Evolutionary conservation across 1,140 invertebrate genomes (phyloP).

Genomic region (Nomia melanderi): DNA sequence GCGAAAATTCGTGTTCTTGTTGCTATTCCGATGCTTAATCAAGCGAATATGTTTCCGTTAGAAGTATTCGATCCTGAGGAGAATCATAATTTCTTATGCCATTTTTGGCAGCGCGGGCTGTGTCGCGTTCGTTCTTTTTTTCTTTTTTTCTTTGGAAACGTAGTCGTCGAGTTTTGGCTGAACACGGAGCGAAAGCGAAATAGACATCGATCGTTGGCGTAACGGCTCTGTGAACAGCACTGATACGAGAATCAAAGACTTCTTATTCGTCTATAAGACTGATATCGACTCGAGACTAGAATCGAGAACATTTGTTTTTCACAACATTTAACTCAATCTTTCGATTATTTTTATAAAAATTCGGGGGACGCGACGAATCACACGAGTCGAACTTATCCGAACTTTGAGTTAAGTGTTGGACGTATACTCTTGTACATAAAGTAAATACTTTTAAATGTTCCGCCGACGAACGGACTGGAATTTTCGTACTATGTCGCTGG

Average conservation of each 20-base stretch:
- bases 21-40: too few relatives aligned
- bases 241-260: slow-evolving; percentile 17
- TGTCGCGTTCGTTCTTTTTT: too few relatives aligned
- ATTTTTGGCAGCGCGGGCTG: too few relatives aligned
- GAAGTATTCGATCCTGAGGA: too few relatives aligned
- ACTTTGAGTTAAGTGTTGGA: not conserved
- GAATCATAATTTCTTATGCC: too few relatives aligned
- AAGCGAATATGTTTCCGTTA: too few relatives aligned
- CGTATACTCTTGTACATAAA: not conserved
- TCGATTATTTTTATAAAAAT: not conserved
- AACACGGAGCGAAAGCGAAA: not conserved
- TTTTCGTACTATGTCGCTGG: not conserved
- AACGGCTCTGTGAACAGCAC: not conserved
- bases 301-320: not conserved
- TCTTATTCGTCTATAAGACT: slow-evolving; percentile 27
- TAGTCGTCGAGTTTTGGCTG: too few relatives aligned
- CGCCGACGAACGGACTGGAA: not conserved
- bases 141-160: too few relatives aligned
- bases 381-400: not conserved
- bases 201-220: not conserved
- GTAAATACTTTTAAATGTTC: not conserved
- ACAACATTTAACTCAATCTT: not conserved
- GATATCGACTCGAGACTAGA: slow-evolving; percentile 3
- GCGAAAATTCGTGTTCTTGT: not conserved
- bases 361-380: not conserved